Evolutionary conservation across 2,113 vertebrate genomes (phyloP), one percentile per base, ranked within the genome.

Genomic region (Mellivora capensis): DNA sequence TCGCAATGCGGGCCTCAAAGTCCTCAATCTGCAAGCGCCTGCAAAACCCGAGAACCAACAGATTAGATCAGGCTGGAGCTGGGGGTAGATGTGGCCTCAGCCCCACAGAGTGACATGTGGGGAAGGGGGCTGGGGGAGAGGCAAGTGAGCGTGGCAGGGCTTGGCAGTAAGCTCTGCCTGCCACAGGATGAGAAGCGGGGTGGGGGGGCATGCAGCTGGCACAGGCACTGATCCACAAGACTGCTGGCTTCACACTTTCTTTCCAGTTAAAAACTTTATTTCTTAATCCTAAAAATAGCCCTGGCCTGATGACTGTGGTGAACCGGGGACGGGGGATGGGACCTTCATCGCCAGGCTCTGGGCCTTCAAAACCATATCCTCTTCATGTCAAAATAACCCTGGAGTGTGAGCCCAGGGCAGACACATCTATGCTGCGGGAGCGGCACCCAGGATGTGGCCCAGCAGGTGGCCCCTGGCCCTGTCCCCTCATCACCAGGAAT

Each of bases 11-110:
- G 12, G 99, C 97, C 95, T 99, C 99, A 89, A 99, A 29, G 2
- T 99, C 99, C 98, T 99, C 99, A 23, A 99, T 99, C 81, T 98
- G 99, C 94, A 99, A 93, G 52, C 99, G 99, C 93, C 99, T 99
- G 98, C 4, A 31, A 91, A 90, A 1, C 1, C 71, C 11, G 6
- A 37, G 96, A 84, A 7, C 4, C 29, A 0, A 42, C 3, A 87
- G n/a, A 34, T 94, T 71, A 97, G 82, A 31, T 6, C 42, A 64
- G 2, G 17, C 6, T 21, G 39, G 77, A 31, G 5, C 10, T 29
- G 2, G 25, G 25, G 47, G 67, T 17, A 42, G 72, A n/a, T 6
- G 2, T 4, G 15, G 18, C n/a, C 67, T 62, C 27, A 52, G 39
- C n/a, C 52, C 44, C 12, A 13, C 18, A 14, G 47, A n/a, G 23